A percentile compares a stretch with the other conserved stretches of the same genome.
Conservation (phyloP, 2,797 vertebrate genomes). For the Lithobates sylvaticus region DNA sequence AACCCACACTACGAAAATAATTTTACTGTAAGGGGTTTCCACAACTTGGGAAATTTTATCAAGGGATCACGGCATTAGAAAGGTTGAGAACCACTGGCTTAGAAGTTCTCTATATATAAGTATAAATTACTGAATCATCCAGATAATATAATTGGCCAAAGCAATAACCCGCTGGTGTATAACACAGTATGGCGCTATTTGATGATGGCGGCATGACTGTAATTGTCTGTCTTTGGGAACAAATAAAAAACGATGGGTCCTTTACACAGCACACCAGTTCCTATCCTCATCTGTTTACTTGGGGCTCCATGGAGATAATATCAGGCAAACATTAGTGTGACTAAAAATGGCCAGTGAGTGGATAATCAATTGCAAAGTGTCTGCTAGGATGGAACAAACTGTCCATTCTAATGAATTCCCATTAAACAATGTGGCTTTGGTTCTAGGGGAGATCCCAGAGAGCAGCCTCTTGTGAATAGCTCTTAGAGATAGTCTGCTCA, state of each 20-base stretch:
- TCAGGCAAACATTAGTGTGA: constrained; percentile 3
- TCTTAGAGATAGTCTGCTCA: constrained; percentile 15
- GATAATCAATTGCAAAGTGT: constrained; percentile 34
- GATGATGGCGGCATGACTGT: no score
- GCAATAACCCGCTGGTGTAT: no score
- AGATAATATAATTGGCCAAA: no score
- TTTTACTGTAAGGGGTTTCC: no score
- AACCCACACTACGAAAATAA: no score
- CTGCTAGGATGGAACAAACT: constrained; percentile 31
- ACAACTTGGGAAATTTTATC: no score
- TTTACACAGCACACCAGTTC: not conserved
- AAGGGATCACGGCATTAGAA: no score
- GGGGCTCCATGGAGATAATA: constrained; percentile 1
- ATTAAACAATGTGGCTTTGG: constrained; percentile 33
- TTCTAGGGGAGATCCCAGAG: constrained; percentile 19
- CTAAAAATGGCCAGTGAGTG: constrained; percentile 7
- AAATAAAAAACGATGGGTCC: not conserved
- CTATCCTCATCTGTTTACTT: not conserved
- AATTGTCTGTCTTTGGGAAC: no score
- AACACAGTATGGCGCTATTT: no score
- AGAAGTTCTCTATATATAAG: no score
- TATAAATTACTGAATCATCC: no score
- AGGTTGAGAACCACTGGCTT: no score
- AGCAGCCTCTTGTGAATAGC: constrained; percentile 31
- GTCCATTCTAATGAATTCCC: constrained; percentile 29